phyloP scores from a whole-genome alignment of 2,113 vertebrate species.

The Notechis scutatus region DNA sequence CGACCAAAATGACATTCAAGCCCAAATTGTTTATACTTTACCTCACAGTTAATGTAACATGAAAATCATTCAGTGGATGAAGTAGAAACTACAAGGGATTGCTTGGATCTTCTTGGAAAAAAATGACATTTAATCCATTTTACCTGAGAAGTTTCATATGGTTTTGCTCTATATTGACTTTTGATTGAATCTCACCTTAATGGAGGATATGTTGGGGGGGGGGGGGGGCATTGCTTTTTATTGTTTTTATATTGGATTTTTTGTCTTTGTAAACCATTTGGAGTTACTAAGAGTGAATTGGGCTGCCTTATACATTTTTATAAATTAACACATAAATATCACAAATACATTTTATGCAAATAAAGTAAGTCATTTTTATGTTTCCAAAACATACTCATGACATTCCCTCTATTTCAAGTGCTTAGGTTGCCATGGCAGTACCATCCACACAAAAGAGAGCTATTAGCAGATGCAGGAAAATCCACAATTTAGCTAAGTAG shows the following conservation, averaged over 20 bases:
- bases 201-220: not conserved
- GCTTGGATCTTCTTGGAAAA: not conserved
- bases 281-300: not conserved
- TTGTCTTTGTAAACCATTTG: not conserved
- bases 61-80: not conserved
- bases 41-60: not conserved
- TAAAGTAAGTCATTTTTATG: not conserved
- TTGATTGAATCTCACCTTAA: not conserved
- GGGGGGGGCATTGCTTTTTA: not conserved
- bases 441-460: not conserved
- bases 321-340: not conserved
- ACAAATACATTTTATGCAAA: not conserved
- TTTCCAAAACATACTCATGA: not conserved
- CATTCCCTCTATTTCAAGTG: not conserved
- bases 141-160: not conserved
- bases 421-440: not conserved
- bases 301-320: not conserved
- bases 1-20: not conserved
- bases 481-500: not conserved
- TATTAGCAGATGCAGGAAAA: not conserved
- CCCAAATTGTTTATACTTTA: not conserved
- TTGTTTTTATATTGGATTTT: not conserved
- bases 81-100: not conserved
- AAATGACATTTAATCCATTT: not conserved
- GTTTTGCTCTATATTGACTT: not conserved